Conservation (phyloP, 2,888 invertebrate genomes). For the Leucozona laternaria region DNA sequence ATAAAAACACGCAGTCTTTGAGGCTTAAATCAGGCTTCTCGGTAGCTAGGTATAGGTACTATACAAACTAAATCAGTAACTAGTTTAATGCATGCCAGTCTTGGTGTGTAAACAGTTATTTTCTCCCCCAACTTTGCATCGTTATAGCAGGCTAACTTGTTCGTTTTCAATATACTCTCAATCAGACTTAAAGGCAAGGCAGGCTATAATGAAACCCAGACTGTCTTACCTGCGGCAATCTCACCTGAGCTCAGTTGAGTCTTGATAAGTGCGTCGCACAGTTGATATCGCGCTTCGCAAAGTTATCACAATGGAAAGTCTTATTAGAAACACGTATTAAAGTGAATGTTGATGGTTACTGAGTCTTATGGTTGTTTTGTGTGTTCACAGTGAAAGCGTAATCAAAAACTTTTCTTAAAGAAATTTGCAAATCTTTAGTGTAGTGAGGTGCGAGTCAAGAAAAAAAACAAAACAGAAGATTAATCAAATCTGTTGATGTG, state of each 20-base stretch:
- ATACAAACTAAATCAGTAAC: not conserved
- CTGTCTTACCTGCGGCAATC: slow-evolving; percentile 37
- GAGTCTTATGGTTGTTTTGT: not conserved
- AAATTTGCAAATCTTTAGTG: not conserved
- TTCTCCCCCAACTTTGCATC: slow-evolving; percentile 29
- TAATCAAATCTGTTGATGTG: not conserved
- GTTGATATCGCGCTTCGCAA: slow-evolving; percentile 48
- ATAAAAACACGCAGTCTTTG: not conserved
- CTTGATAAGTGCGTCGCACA: slow-evolving; percentile 65
- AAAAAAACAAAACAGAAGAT: slow-evolving; percentile 7
- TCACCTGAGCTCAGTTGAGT: slow-evolving; percentile 67
- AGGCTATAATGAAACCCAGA: slow-evolving; percentile 23
- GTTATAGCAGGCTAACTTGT: not conserved
- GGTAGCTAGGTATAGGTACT: no score
- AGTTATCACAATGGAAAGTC: slow-evolving; percentile 35
- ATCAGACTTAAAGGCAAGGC: not conserved
- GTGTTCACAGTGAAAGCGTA: slow-evolving; percentile 56
- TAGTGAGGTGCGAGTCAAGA: not conserved
- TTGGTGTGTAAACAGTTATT: slow-evolving; percentile 29
- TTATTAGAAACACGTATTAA: slow-evolving; percentile 15
- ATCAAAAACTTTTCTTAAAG: slow-evolving; percentile 41
- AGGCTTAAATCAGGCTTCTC: slow-evolving; percentile 23
- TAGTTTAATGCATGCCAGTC: slow-evolving; percentile 28
- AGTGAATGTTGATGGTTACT: slow-evolving; percentile 34
- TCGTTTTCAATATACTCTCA: slow-evolving; percentile 7